phyloP scores from a whole-genome alignment of 2,797 vertebrate species.

The Alfaro cultratus region DNA sequence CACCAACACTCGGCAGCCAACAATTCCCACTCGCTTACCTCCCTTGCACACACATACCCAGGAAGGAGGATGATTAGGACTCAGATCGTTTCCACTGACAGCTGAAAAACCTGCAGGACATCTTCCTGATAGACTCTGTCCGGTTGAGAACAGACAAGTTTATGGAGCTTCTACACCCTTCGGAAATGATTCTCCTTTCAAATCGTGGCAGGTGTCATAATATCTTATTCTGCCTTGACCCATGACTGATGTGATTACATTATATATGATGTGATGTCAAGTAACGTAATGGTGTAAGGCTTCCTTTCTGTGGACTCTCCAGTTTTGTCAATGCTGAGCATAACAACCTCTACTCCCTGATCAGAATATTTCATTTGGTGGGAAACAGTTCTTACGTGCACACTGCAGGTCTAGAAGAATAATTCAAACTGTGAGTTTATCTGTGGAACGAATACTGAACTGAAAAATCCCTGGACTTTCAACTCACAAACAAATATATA shows the following conservation, averaged over 20 bases:
- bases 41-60: slow-evolving; percentile 20
- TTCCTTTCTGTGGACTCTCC: slow-evolving; percentile 23
- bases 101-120: slow-evolving; percentile 51
- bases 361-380: slow-evolving; percentile 33
- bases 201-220: slow-evolving; percentile 33
- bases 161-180: slow-evolving; percentile 49
- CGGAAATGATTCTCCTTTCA: slow-evolving; percentile 45
- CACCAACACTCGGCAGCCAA: slow-evolving; percentile 38
- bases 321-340: background rate
- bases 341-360: slow-evolving; percentile 17
- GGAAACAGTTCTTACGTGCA: slow-evolving; percentile 12
- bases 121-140: slow-evolving; percentile 52
- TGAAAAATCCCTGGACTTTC: slow-evolving; percentile 33
- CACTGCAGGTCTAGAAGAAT: slow-evolving; percentile 50
- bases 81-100: slow-evolving; percentile 54
- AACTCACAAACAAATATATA: slow-evolving; percentile 12
- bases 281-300: slow-evolving; percentile 7
- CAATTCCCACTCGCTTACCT: slow-evolving; percentile 36
- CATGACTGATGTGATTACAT: slow-evolving; percentile 23
- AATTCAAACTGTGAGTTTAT: slow-evolving; percentile 44
- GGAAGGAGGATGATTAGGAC: slow-evolving; percentile 55
- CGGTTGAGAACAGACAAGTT: slow-evolving; percentile 49
- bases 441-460: slow-evolving; percentile 46
- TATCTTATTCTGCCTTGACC: slow-evolving; percentile 30
- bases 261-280: background rate